A percentile compares a stretch with the other conserved stretches of the same genome.
These are phyloP conservation scores for Andrena dorsata DNA, from an alignment of 2,888 invertebrate genomes.

Conservation along the genomic window DNA sequence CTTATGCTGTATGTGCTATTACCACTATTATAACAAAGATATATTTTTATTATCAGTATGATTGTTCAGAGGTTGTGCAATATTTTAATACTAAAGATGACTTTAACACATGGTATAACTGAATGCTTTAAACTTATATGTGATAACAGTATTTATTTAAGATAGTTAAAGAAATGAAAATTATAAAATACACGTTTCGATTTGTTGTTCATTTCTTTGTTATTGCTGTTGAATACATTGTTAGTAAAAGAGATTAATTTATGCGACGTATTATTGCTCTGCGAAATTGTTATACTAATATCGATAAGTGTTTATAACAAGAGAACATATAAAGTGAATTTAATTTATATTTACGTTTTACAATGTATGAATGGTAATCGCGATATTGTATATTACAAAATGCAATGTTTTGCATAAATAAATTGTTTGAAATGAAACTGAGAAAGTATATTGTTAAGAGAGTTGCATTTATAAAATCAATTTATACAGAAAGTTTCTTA, in stretches of 20 bases:
- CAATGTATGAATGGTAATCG: conserved; percentile 25
- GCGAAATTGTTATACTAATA: conserved; percentile 16
- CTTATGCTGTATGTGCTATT: conserved; percentile 12
- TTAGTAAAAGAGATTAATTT: conserved; percentile 18
- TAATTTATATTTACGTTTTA: conserved; percentile 55
- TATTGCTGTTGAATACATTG: conserved; percentile 14
- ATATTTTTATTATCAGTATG: conserved; percentile 21
- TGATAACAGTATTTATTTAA: conserved; percentile 17
- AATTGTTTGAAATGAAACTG: conserved; percentile 16
- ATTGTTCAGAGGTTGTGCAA: conserved; percentile 21
- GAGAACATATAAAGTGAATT: conserved; percentile 11
- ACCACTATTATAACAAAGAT: conserved; percentile 27
- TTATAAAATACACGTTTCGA: neutral
- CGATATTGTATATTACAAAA: conserved; percentile 31
- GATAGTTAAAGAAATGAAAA: conserved; percentile 15
- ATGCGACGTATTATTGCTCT: neutral
- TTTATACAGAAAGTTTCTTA: neutral
- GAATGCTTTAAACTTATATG: conserved; percentile 11
- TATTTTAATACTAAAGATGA: conserved; percentile 2
- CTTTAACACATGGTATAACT: conserved; percentile 20
- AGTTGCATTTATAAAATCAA: neutral
- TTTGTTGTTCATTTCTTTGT: conserved; percentile 19
- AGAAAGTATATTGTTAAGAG: neutral
- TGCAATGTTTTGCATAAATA: conserved; percentile 39
- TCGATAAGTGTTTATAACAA: neutral